A percentile compares a stretch with the other conserved stretches of the same genome.
These are phyloP conservation scores for Nyctalus aviator DNA, from an alignment of 2,797 vertebrate genomes.

Conservation along the genomic window DNA sequence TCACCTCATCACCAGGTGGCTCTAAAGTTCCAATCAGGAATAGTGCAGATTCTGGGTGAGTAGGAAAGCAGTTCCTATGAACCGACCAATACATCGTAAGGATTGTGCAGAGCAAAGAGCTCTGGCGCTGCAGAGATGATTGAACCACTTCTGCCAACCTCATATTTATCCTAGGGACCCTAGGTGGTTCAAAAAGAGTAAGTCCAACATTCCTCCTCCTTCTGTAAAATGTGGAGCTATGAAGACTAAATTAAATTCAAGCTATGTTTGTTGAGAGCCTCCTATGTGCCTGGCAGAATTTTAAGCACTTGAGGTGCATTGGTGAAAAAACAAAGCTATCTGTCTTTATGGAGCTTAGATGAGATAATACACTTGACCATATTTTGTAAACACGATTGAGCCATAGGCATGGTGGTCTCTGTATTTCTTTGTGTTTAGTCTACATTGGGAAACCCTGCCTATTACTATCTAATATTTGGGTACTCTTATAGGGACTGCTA, in stretches of 20 bases:
- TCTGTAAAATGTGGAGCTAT: not conserved
- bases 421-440: not conserved
- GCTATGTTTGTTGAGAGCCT: not conserved
- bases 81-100: too few species aligned
- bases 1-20: constrained; percentile 13
- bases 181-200: not conserved
- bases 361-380: not conserved
- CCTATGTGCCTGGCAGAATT: not conserved
- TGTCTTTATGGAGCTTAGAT: not conserved
- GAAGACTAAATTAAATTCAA: not conserved
- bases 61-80: not conserved
- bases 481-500: not conserved
- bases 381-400: not conserved
- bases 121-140: not conserved
- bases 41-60: not conserved
- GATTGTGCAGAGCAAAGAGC: not conserved
- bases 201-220: not conserved
- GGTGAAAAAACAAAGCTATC: constrained; percentile 34
- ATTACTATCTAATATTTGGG: not conserved
- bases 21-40: not conserved
- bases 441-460: not conserved
- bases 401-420: not conserved
- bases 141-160: not conserved
- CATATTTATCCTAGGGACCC: not conserved
- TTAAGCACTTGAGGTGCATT: not conserved